Evolutionary conservation across 2,797 vertebrate species (phyloP), one percentile per base, ranked within the genome.

Genomic region (Trachurus trachurus): DNA sequence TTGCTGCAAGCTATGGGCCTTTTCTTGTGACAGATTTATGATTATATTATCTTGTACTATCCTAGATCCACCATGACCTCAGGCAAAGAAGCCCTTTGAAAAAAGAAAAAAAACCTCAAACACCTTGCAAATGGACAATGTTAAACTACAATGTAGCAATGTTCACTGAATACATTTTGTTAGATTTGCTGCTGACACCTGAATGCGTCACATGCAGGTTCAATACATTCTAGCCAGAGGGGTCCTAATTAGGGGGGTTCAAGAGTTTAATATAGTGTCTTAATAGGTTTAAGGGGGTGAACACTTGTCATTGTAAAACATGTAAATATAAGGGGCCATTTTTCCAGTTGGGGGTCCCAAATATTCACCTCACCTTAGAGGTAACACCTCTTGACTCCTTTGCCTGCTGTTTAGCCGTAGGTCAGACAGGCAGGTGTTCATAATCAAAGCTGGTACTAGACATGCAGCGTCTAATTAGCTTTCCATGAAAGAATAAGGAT

Each of bases 401-500:
- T 16, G 56, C 77, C 62, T 50, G 83, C 80, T 81, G 74, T 64
- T 71, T 81, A 31, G 39, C 59, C 63, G 59, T 63, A 68, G 66
- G 84, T 80, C 76, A 82, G 40, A 37, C 8, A 37, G 34, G 15
- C 67, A 85, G 78, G 79, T 85, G 83, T 53, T 71, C 62, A 74
- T 71, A 71, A 87, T 82, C 79, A 79, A 29, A 60, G n/a, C 50
- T 75, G 66, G 26, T 70, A 59, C 79, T 78, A 76, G 70, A 75
- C 65, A 84, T 73, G 67, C 54, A 73, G 39, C 29, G 22, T 69
- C 75, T 78, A 80, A 88, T 89, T 83, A 82, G 54, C 69, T 66
- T 59, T 64, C 76, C 22, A 4, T 52, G 57, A 42, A 81, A 73
- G 74, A 73, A 75, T 77, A 76, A 66, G 73, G 81, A 74, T 66